phyloP scores from a whole-genome alignment of 1,140 invertebrate genomes.

The Polypedilum vanderplanki region DNA sequence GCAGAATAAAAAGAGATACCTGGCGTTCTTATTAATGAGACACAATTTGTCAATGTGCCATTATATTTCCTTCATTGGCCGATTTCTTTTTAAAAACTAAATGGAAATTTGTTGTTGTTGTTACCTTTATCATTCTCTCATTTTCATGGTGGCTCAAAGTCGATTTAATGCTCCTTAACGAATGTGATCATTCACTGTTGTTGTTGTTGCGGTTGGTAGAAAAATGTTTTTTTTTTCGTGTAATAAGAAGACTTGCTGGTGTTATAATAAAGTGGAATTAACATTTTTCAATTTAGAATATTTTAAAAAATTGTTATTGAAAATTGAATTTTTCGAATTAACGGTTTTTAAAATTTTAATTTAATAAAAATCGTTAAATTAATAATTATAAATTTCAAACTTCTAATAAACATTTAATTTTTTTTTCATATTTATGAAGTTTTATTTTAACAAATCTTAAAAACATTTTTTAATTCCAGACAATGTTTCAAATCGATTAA shows the following conservation, averaged over 20 bases:
- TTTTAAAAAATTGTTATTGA: too few relatives aligned
- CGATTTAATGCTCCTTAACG: slow-evolving; percentile 9
- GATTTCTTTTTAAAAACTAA: slow-evolving; percentile 4
- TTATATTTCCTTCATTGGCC: slow-evolving; percentile 22
- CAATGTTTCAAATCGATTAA: too few relatives aligned
- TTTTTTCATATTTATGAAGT: not conserved
- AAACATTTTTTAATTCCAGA: too few relatives aligned
- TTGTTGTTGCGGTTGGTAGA: not conserved
- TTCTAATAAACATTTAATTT: too few relatives aligned
- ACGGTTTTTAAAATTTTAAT: not conserved
- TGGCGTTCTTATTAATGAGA: slow-evolving; percentile 27
- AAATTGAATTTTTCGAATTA: too few relatives aligned
- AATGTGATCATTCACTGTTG: not conserved
- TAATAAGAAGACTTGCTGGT: too few relatives aligned
- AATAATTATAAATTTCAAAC: not conserved
- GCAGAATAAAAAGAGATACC: not conserved
- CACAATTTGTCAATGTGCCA: slow-evolving; percentile 25
- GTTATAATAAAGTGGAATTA: too few relatives aligned
- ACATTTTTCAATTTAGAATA: too few relatives aligned
- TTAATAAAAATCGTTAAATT: not conserved
- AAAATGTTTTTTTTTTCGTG: too few relatives aligned
- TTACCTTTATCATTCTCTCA: not conserved
- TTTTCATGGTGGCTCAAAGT: slow-evolving; percentile 21
- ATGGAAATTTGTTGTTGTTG: not conserved
- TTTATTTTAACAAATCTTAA: not conserved